These are phyloP conservation scores for Poicephalus gulielmi DNA, from an alignment of 2,113 vertebrate species.

Conservation along the genomic window DNA sequence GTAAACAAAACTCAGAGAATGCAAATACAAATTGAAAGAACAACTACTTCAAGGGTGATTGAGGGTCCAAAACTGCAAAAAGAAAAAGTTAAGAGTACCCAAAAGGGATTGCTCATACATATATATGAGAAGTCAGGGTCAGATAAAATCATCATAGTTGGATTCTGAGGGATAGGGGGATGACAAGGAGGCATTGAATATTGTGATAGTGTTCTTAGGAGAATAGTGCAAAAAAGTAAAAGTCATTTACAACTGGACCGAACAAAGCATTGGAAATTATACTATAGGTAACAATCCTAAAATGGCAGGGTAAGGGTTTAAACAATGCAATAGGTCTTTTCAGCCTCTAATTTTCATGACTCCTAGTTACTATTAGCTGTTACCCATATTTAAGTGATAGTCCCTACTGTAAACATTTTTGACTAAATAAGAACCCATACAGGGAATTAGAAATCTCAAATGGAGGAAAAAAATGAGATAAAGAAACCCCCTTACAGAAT, in stretches of 20 bases:
- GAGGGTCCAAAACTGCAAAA: background rate
- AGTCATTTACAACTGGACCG: background rate
- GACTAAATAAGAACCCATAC: background rate
- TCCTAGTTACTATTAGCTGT: background rate
- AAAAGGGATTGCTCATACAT: background rate
- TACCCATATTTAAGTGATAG: background rate
- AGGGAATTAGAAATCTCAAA: background rate
- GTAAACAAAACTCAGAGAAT: background rate
- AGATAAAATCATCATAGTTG: background rate
- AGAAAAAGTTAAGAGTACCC: background rate
- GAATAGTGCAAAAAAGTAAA: background rate
- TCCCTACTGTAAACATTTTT: background rate
- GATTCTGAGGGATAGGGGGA: accelerated
- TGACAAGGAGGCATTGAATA: background rate
- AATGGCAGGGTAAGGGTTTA: background rate
- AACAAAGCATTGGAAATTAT: background rate
- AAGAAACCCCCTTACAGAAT: background rate
- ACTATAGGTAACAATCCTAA: background rate
- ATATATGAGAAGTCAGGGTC: background rate
- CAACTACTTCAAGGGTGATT: background rate
- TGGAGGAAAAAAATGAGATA: background rate
- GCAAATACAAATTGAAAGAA: background rate
- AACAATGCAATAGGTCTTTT: background rate
- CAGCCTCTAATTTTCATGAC: background rate
- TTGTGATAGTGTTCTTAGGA: background rate